Evolutionary conservation across 2,797 vertebrate genomes (phyloP), one percentile per base, ranked within the genome.

Genomic region (Scolopax rusticola): DNA sequence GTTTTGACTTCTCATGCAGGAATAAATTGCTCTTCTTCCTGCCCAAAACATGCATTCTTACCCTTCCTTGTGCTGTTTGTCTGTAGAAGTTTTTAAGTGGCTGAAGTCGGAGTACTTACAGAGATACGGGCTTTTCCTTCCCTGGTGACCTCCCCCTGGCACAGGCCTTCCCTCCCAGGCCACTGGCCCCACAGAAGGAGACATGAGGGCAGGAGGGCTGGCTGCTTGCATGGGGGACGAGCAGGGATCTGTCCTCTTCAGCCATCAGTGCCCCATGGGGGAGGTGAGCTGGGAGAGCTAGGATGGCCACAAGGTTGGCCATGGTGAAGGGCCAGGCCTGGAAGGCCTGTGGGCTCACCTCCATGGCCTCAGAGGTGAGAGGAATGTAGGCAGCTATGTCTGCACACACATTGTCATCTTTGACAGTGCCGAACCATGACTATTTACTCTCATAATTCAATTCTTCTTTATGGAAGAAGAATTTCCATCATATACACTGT

Each of bases 191-290:
- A 1, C 36, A n/a, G 61, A 5, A 33, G 63, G 30, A 33, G 54
- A 20, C n/a, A 16, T 15, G 33, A 25, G 6, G 25, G 25, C 59
- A 38, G 36, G 8, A 11, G 27, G 60, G 36, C 25, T 33, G 40
- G 61, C 9, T 1, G 11, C 24, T 50, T 8, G 16, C 28, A 3
- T 0, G 1, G 15, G 12, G 20, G 12, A 54, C 5, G 8, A 54
- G 25, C 30, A 1, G n/a, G 15, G 16, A 13, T n/a, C 12, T 65
- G 30, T 19, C n/a, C n/a, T 25, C 51, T 53, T 45, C 41, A 38
- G n/a, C 20, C 4, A 0, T 40, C 40, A 28, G n/a, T 45, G 38
- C 33, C 50, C 16, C 24, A 11, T 0, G 2, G 23, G n/a, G 30
- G 15, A 53, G 28, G 33, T 5, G 8, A 32, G 30, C n/a, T 3